These are phyloP conservation scores for Strix uralensis DNA, from an alignment of 2,113 vertebrate species.

Conservation along the genomic window DNA sequence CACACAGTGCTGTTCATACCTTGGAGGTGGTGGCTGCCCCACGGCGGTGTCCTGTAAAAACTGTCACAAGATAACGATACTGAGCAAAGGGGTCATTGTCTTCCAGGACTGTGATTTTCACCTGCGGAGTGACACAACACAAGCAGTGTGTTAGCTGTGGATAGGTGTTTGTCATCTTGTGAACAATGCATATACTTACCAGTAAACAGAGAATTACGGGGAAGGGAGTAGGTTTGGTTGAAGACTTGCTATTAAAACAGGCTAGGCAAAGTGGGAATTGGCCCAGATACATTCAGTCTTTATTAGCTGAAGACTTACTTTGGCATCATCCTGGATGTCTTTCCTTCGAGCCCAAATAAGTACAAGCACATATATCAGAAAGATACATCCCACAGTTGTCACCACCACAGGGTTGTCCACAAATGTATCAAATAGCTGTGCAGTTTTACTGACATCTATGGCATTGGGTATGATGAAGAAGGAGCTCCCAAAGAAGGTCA, in stretches of 20 bases:
- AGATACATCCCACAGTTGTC: slow-evolving; percentile 86
- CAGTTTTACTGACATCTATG: slow-evolving; percentile 82
- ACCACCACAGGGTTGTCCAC: slow-evolving; percentile 90
- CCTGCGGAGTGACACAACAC: slow-evolving; percentile 62
- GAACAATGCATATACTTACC: neutral
- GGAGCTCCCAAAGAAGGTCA: slow-evolving; percentile 93
- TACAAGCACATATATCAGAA: slow-evolving; percentile 81
- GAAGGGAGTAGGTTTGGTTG: neutral
- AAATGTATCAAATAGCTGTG: slow-evolving; percentile 89
- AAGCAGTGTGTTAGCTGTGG: neutral
- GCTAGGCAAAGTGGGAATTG: neutral
- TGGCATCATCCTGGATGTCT: slow-evolving; percentile 87
- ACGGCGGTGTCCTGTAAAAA: slow-evolving; percentile 88
- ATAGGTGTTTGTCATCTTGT: neutral
- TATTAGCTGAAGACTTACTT: slow-evolving; percentile 73
- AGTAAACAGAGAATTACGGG: neutral
- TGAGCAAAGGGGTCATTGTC: slow-evolving; percentile 93
- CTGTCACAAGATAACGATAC: slow-evolving; percentile 86
- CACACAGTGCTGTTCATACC: slow-evolving; percentile 64
- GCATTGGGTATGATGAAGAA: slow-evolving; percentile 90
- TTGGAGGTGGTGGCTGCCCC: slow-evolving; percentile 90
- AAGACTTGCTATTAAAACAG: neutral
- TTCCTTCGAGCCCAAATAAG: slow-evolving; percentile 90
- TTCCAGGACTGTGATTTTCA: slow-evolving; percentile 87
- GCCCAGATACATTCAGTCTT: neutral